Evolutionary conservation across 2,113 vertebrate genomes (phyloP).

Genomic region (Silurus glanis): DNA sequence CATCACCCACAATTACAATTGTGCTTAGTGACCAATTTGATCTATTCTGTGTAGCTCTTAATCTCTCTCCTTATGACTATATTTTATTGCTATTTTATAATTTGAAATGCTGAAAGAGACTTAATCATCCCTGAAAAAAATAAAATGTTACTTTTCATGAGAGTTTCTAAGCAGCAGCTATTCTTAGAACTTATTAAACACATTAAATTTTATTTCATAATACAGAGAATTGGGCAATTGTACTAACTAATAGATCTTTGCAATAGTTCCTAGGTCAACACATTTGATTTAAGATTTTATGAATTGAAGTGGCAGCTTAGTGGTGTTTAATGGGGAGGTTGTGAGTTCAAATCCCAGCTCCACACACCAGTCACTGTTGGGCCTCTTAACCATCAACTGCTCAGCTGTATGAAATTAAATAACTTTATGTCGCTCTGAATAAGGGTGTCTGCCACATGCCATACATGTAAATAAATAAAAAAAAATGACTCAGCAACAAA

Average conservation of each 20-base stretch:
- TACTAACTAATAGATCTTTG: constrained; percentile 13
- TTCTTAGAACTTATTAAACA: constrained; percentile 50
- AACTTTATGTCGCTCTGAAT: too few relatives aligned
- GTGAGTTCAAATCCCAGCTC: too few relatives aligned
- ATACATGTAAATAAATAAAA: too few relatives aligned
- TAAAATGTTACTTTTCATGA: not conserved
- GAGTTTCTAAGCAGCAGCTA: constrained; percentile 29
- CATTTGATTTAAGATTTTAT: not conserved
- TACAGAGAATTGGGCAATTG: constrained; percentile 42
- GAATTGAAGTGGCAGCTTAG: not conserved
- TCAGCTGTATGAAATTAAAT: too few relatives aligned
- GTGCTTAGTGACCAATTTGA: not conserved
- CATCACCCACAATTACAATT: not conserved
- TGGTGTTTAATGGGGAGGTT: too few relatives aligned
- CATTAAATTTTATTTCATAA: constrained; percentile 32
- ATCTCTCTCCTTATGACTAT: not conserved
- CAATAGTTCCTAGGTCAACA: not conserved
- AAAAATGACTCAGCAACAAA: not conserved
- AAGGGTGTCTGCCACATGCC: too few relatives aligned
- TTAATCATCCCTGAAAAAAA: constrained; percentile 24
- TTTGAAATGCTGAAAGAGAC: constrained; percentile 3
- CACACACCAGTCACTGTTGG: too few relatives aligned
- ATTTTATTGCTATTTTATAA: not conserved
- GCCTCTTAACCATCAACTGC: too few relatives aligned
- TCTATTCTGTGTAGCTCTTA: constrained; percentile 58